Conservation (phyloP, 2,797 vertebrate species). For the Trachops cirrhosus region DNA sequence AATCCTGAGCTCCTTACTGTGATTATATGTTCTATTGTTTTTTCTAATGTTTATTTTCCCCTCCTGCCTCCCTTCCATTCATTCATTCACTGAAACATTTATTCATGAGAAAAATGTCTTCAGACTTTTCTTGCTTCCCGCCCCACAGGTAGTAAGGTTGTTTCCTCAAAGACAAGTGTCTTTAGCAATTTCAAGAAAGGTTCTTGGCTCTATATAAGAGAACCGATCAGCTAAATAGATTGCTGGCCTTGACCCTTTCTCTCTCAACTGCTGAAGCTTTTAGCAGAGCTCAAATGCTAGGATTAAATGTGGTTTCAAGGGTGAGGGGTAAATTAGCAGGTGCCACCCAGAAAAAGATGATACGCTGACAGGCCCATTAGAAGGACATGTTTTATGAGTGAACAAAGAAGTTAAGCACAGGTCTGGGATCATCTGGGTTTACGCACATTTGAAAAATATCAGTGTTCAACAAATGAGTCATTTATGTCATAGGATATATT, state of each 20-base stretch:
- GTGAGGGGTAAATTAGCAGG: slow-evolving; percentile 69
- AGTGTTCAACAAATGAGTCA: slow-evolving; percentile 52
- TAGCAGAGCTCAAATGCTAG: slow-evolving; percentile 60
- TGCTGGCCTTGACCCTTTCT: slow-evolving; percentile 53
- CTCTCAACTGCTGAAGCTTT: slow-evolving; percentile 58
- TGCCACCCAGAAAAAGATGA: slow-evolving; percentile 63
- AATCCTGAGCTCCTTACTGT: slow-evolving; percentile 3
- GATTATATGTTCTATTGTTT: slow-evolving; percentile 33
- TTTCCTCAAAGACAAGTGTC: slow-evolving; percentile 6
- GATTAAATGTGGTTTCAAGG: slow-evolving; percentile 52
- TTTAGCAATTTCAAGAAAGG: slow-evolving; percentile 6
- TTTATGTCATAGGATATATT: slow-evolving; percentile 48
- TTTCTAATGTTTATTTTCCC: slow-evolving; percentile 41
- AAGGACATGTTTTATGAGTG: slow-evolving; percentile 57
- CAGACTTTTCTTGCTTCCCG: neutral
- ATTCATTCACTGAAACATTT: slow-evolving; percentile 53
- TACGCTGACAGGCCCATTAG: slow-evolving; percentile 61
- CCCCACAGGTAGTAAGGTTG: neutral
- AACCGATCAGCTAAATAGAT: slow-evolving; percentile 44
- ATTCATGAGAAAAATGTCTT: slow-evolving; percentile 4
- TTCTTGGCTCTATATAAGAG: slow-evolving; percentile 18
- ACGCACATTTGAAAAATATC: slow-evolving; percentile 62
- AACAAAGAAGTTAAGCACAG: slow-evolving; percentile 61
- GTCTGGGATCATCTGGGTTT: slow-evolving; percentile 57
- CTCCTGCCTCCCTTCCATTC: neutral